These are phyloP conservation scores for Hippocampus zosterae DNA, from an alignment of 2,113 vertebrate species.

Conservation along the genomic window DNA sequence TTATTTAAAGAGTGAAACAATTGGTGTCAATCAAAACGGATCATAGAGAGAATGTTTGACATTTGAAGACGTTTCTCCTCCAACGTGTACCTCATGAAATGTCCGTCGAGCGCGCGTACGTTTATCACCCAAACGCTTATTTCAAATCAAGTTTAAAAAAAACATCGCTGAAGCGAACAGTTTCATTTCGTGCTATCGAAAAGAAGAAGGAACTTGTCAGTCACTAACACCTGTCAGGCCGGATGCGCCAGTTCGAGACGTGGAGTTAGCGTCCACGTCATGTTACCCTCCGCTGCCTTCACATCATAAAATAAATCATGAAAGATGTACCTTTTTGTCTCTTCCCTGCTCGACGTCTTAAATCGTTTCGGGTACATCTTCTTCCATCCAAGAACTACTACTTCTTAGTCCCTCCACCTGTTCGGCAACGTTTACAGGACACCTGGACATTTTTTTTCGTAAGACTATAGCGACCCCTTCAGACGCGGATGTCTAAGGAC, in stretches of 20 bases:
- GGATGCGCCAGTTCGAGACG: slow-evolving; percentile 18
- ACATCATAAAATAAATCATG: slow-evolving; percentile 3
- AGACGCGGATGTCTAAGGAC: slow-evolving; percentile 18
- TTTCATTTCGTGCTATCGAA: background rate
- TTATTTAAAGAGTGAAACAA: background rate
- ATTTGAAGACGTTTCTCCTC: background rate
- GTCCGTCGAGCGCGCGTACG: background rate
- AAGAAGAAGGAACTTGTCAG: background rate
- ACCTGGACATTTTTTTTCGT: background rate
- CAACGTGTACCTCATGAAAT: background rate
- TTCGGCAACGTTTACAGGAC: background rate
- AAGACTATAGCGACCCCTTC: slow-evolving; percentile 24
- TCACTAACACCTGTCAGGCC: slow-evolving; percentile 12
- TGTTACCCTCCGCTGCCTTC: background rate
- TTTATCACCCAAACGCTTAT: background rate
- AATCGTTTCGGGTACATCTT: background rate
- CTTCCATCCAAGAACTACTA: background rate
- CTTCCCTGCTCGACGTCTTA: background rate
- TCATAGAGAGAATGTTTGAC: background rate
- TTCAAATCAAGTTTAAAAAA: background rate
- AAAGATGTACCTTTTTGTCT: slow-evolving; percentile 25
- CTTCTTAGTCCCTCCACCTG: slow-evolving; percentile 22
- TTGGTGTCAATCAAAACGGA: background rate
- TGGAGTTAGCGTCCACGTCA: slow-evolving; percentile 38
- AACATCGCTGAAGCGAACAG: background rate